Evolutionary conservation across 2,888 invertebrate genomes (phyloP).

Genomic region (Agrilus biguttatus): DNA sequence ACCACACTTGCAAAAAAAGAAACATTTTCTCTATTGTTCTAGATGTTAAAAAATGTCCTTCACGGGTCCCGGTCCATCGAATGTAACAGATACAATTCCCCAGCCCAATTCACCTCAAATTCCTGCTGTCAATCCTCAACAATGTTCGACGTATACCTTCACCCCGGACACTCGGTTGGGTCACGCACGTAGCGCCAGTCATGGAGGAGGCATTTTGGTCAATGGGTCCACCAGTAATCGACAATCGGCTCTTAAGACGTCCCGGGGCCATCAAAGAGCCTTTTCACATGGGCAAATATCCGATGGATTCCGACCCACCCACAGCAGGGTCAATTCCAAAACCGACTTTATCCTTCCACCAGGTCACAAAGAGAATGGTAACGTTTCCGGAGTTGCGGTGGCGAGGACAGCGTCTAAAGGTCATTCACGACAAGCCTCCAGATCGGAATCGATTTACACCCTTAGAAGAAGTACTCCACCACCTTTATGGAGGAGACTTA

Average conservation of each 20-base stretch:
- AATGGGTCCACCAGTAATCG: conserved; percentile 34
- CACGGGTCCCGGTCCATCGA: conserved; percentile 7
- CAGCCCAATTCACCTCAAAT: conserved; percentile 2
- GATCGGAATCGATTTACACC: conserved; percentile 82
- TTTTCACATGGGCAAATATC: conserved; percentile 79
- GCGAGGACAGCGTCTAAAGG: conserved; percentile 42
- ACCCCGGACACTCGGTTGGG: conserved; percentile 32
- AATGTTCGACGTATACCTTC: conserved; percentile 30
- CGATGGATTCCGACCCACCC: conserved; percentile 46
- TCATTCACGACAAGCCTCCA: conserved; percentile 76
- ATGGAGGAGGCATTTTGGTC: conserved; percentile 55
- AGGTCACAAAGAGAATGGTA: conserved; percentile 57
- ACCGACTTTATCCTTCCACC: conserved; percentile 83
- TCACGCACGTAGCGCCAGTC: conserved; percentile 73
- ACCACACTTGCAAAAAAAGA: too few species aligned
- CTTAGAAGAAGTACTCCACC: conserved; percentile 59
- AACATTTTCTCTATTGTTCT: background rate
- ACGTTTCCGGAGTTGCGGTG: conserved; percentile 13
- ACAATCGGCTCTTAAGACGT: conserved; percentile 60
- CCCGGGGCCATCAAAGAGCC: conserved; percentile 64
- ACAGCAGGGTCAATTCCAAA: conserved; percentile 70
- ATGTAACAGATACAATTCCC: conserved; percentile 8
- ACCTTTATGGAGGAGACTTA: conserved; percentile 55
- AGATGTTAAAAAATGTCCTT: conserved; percentile 9
- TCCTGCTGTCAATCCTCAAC: conserved; percentile 10